These are phyloP conservation scores for Antechinus flavipes DNA, from an alignment of 2,113 vertebrate genomes.

Conservation along the genomic window DNA sequence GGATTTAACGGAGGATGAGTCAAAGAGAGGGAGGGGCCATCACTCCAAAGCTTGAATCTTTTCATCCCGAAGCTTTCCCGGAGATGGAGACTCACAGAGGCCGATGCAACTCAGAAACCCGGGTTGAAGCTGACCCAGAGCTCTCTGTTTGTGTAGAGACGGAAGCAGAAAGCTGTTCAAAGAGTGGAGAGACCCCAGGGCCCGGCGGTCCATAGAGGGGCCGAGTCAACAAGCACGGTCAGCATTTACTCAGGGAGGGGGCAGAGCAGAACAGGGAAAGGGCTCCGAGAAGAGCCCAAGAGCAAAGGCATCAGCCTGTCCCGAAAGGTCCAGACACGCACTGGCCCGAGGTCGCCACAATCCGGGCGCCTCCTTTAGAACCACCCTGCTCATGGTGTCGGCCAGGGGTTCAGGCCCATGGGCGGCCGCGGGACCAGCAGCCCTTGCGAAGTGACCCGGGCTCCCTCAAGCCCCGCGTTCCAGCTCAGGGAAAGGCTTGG, in stretches of 20 bases:
- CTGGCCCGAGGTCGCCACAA: too few relatives aligned
- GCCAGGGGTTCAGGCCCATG: not conserved
- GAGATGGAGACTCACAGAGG: not conserved
- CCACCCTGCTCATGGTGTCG: not conserved
- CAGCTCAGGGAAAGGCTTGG: not conserved
- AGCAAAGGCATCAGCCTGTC: not conserved
- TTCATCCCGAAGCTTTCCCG: not conserved
- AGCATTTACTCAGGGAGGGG: not conserved
- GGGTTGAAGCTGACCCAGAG: not conserved
- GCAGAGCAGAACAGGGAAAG: not conserved
- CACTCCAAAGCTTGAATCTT: not conserved
- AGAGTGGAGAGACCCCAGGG: not conserved
- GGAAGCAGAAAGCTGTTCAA: too few relatives aligned
- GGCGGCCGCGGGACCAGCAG: too few relatives aligned
- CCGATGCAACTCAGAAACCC: not conserved
- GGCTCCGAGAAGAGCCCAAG: not conserved
- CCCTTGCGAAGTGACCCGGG: not conserved
- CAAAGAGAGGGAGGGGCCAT: not conserved
- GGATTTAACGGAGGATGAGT: not conserved
- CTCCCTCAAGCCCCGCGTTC: not conserved
- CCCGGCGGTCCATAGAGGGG: too few relatives aligned
- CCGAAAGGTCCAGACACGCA: not conserved
- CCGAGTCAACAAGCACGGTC: not conserved
- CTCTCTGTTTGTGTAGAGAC: too few relatives aligned
- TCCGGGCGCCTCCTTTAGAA: too few relatives aligned